Percentiles rank a stretch among this genome's conserved stretches.
Evolutionary conservation across 2,888 invertebrate species (phyloP).

Genomic region (Protodeltote pygarga): DNA sequence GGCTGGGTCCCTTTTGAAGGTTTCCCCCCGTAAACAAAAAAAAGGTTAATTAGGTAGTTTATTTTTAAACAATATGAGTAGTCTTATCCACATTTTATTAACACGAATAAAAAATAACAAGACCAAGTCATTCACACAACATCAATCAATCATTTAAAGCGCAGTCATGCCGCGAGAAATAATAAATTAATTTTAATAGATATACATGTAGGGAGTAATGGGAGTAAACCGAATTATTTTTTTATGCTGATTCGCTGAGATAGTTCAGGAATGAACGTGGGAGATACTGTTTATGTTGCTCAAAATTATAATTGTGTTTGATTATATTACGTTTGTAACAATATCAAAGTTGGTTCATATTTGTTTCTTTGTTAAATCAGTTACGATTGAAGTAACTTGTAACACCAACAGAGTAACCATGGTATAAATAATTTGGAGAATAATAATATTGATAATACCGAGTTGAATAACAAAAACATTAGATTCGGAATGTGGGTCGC

Average conservation of each 20-base stretch:
- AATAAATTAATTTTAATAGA: slow-evolving; percentile 81
- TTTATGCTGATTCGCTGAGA: slow-evolving; percentile 57
- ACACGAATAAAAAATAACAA: slow-evolving; percentile 26
- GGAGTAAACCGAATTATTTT: slow-evolving; percentile 67
- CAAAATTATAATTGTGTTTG: slow-evolving; percentile 30
- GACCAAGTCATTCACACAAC: slow-evolving; percentile 53
- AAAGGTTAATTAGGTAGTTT: no score
- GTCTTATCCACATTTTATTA: slow-evolving; percentile 8
- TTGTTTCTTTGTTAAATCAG: slow-evolving; percentile 24
- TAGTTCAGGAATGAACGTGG: slow-evolving; percentile 52
- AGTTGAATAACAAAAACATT: no score
- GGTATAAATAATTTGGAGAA: neutral
- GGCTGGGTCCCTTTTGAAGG: no score
- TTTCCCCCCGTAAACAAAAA: no score
- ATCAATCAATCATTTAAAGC: slow-evolving; percentile 80
- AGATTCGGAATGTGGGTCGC: no score
- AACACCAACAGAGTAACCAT: slow-evolving; percentile 10
- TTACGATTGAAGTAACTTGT: slow-evolving; percentile 28
- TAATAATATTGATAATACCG: no score
- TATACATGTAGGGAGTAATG: slow-evolving; percentile 52
- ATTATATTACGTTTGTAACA: slow-evolving; percentile 32
- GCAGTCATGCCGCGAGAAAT: slow-evolving; percentile 63
- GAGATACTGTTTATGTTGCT: slow-evolving; percentile 34
- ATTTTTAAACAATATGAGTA: no score
- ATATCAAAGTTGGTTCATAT: slow-evolving; percentile 17